Percentiles rank a stretch among this genome's conserved stretches.
phyloP scores from a whole-genome alignment of 2,888 invertebrate species.

The Osedax frankpressi region DNA sequence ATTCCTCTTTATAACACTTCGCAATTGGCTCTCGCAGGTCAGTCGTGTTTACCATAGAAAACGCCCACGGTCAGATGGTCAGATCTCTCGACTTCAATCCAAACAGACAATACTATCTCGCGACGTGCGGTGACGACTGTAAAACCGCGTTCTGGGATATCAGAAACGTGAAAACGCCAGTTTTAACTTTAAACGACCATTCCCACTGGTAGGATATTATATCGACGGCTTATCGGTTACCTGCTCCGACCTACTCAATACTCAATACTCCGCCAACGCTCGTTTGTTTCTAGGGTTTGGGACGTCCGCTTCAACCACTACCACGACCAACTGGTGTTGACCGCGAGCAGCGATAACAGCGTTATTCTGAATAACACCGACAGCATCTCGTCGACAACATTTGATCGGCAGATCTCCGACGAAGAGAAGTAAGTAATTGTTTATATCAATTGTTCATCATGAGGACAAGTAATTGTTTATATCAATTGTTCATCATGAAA shows the following conservation, averaged over 20 bases:
- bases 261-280: not conserved
- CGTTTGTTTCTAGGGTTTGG: conserved; percentile 59
- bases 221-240: not conserved
- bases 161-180: conserved; percentile 57
- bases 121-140: conserved; percentile 89
- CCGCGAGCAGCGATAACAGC: conserved; percentile 84
- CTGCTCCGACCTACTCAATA: not conserved
- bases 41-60: conserved; percentile 65
- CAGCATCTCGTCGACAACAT: conserved; percentile 71
- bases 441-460: too few relatives aligned
- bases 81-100: conserved; percentile 89
- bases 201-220: conserved; percentile 51
- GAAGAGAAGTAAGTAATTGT: too few relatives aligned
- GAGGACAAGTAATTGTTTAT: too few relatives aligned
- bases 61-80: conserved; percentile 74
- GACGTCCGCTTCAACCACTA: conserved; percentile 84
- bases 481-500: too few relatives aligned
- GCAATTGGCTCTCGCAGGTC: not conserved
- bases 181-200: conserved; percentile 55
- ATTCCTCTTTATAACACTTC: not conserved
- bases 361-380: conserved; percentile 76
- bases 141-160: conserved; percentile 91
- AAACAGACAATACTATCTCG: conserved; percentile 86
- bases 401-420: conserved; percentile 50
- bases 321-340: conserved; percentile 84